A percentile compares a stretch with the other conserved stretches of the same genome.
These are phyloP conservation scores for Cosmia trapezina DNA, from an alignment of 2,888 invertebrate genomes.

Conservation along the genomic window DNA sequence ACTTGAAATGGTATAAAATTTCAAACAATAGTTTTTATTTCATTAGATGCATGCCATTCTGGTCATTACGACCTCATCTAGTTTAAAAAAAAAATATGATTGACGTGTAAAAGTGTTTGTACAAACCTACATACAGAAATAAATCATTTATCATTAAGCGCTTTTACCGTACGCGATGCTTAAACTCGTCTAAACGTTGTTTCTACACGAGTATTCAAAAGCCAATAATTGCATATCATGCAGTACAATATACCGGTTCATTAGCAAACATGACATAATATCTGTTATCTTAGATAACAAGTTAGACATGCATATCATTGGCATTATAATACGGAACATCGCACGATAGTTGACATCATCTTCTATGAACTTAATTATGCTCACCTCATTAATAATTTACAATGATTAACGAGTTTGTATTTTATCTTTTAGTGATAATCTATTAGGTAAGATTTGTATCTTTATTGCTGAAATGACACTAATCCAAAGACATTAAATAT, in stretches of 20 bases:
- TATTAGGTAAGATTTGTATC: slow-evolving; percentile 1
- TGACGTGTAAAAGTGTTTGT: too few species aligned
- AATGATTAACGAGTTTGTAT: background rate
- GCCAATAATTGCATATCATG: slow-evolving; percentile 21
- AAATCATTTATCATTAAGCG: too few species aligned
- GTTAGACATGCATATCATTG: slow-evolving; percentile 5
- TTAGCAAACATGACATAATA: slow-evolving; percentile 44
- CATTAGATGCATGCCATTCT: too few species aligned
- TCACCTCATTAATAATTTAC: slow-evolving; percentile 11
- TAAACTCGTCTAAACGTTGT: background rate
- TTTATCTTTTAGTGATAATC: background rate
- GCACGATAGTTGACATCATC: slow-evolving; percentile 10
- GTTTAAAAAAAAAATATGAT: too few species aligned
- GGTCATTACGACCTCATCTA: too few species aligned
- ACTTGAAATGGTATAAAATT: too few species aligned
- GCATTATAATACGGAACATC: slow-evolving; percentile 32
- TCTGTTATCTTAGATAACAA: slow-evolving; percentile 28
- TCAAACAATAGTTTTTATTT: too few species aligned
- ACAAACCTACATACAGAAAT: too few species aligned
- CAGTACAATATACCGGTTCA: slow-evolving; percentile 14
- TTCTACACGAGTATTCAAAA: slow-evolving; percentile 25
- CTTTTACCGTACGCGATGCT: too few species aligned
- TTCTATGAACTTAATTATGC: slow-evolving; percentile 2
- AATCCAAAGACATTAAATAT: too few species aligned
- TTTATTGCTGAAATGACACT: background rate